These are phyloP conservation scores for Drosophila sordidula DNA, from an alignment of 2,888 invertebrate genomes.

Conservation along the genomic window DNA sequence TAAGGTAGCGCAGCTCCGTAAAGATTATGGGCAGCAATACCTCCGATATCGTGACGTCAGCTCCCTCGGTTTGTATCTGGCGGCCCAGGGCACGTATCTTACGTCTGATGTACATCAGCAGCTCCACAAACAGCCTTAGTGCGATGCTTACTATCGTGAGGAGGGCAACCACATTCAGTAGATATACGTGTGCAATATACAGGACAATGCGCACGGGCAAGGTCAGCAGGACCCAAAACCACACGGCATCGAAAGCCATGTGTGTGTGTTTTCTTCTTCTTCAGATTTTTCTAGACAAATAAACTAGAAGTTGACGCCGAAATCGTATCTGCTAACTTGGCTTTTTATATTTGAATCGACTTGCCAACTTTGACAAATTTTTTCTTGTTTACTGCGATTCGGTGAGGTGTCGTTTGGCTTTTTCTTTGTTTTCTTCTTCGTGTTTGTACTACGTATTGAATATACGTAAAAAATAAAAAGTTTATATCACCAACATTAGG, in stretches of 20 bases:
- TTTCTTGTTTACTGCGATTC: constrained; percentile 23
- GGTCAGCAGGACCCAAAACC: constrained; percentile 16
- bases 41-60: background rate
- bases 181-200: constrained; percentile 11
- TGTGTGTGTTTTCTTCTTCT: background rate
- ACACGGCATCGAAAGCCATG: constrained; percentile 21
- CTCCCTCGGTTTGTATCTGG: background rate
- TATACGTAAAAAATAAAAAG: constrained; percentile 60
- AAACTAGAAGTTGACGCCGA: constrained; percentile 14
- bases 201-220: constrained; percentile 25
- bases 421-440: background rate
- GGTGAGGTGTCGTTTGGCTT: constrained; percentile 32
- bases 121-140: background rate
- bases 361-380: constrained; percentile 32
- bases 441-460: constrained; percentile 16
- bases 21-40: background rate
- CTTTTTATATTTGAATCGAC: constrained; percentile 8
- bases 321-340: constrained; percentile 23
- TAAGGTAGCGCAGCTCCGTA: background rate
- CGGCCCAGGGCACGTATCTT: background rate
- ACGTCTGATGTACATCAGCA: background rate
- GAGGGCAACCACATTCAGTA: constrained; percentile 23
- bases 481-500: constrained; percentile 70
- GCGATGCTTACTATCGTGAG: constrained; percentile 4
- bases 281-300: constrained; percentile 14